These are phyloP conservation scores for Drosophila demipolita DNA, from an alignment of 2,888 invertebrate species.

Conservation along the genomic window DNA sequence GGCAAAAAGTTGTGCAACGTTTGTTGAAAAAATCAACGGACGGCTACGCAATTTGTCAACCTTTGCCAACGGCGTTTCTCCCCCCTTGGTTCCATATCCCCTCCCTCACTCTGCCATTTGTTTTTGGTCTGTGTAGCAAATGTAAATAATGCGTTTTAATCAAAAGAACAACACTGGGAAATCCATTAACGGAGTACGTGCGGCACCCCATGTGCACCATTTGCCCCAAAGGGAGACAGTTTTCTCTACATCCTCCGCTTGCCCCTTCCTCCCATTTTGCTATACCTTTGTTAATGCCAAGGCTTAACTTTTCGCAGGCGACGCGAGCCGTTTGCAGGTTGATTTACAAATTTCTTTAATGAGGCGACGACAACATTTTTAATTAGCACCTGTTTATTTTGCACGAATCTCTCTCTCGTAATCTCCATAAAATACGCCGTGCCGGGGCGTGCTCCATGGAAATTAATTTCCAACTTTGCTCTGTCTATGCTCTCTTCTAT, in stretches of 20 bases:
- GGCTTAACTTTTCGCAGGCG: slow-evolving; percentile 45
- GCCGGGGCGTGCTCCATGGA: slow-evolving; percentile 31
- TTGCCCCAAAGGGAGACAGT: slow-evolving; percentile 12
- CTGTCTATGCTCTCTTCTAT: slow-evolving; percentile 16
- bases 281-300: slow-evolving; percentile 4
- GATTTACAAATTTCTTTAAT: slow-evolving; percentile 80
- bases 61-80: slow-evolving; percentile 21
- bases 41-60: slow-evolving; percentile 69
- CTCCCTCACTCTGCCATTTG: neutral
- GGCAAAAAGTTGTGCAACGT: slow-evolving; percentile 52
- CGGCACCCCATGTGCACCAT: slow-evolving; percentile 82
- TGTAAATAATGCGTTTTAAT: slow-evolving; percentile 71
- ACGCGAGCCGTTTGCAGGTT: slow-evolving; percentile 61
- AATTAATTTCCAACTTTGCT: slow-evolving; percentile 70
- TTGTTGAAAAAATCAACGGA: slow-evolving; percentile 35
- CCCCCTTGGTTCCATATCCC: neutral
- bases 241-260: neutral
- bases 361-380: slow-evolving; percentile 84
- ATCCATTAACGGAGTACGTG: slow-evolving; percentile 86
- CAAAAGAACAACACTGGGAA: slow-evolving; percentile 57
- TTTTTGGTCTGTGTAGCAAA: slow-evolving; percentile 42
- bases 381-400: slow-evolving; percentile 82
- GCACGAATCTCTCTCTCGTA: slow-evolving; percentile 46
- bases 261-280: too few relatives aligned
- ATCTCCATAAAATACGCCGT: slow-evolving; percentile 56